Base-by-base conservation (phyloP, 2,113 vertebrate genomes). In the Candoia aspera region DNA sequence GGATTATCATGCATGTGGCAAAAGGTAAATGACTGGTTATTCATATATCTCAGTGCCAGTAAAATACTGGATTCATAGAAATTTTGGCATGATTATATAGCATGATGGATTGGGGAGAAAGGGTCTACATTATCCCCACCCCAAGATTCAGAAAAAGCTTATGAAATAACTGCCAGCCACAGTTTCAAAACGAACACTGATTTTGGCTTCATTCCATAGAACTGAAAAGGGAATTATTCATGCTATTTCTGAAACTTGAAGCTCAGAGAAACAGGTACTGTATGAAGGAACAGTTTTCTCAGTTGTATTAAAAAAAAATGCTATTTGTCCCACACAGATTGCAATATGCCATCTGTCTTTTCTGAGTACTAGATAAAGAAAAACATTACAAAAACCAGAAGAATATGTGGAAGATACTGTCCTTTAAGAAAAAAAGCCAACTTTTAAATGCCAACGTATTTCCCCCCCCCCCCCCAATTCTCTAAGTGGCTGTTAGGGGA, bases 361-460 rank as follows among this genome's bases (percentile, higher is more conserved):
- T 84, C n/a, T 89, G 29, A n/a, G 6, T 59, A 33, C 42, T 33
- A 87, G 49, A 62, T 54, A 29, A 54, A 26, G 54, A 57, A n/a
- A 87, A 33, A 12, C 42, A 57, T 26, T 23, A 73, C 54, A 79
- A 37, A 21, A 8, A 58, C 15, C 8, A 49, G 73, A 92, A 58
- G 23, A 88, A 89, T 84, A 60, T 64, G 29, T 88, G 55, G 26
- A 88, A 79, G n/a, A 88, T 59, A 12, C 23, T 42, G 12, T 24
- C 91, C 13, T 3, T 46, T 23, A 87, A 33, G n/a, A 10, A 53
- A 64, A 11, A 37, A 84, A 84, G 23, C 23, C 37, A 54, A 8
- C 24, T 92, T 83, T 92, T 86, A 91, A 91, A 92, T 94, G 90
- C n/a, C 3, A 93, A 90, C 15, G 29, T n/a, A 49, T 86, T n/a